Conservation (phyloP, 2,113 vertebrate genomes). For the Xiphophorus maculatus region DNA sequence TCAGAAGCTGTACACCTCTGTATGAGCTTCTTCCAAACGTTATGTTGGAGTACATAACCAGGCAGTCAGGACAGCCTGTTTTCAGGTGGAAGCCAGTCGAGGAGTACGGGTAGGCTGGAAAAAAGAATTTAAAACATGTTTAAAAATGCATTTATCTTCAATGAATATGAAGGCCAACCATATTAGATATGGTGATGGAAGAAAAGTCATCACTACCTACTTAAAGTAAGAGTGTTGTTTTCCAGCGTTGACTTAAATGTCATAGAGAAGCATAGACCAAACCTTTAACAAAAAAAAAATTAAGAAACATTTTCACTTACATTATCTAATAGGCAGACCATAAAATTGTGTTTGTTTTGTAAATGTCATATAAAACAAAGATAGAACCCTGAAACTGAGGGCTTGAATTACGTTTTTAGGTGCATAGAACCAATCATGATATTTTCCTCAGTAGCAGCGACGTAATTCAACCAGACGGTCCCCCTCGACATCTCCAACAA, state of each 20-base stretch:
- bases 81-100: background rate
- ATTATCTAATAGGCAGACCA: too few species aligned
- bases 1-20: slow-evolving; percentile 33
- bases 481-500: slow-evolving; percentile 6
- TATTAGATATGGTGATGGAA: background rate
- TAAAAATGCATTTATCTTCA: background rate
- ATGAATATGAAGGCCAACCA: slow-evolving; percentile 17
- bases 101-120: background rate
- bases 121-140: background rate
- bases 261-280: slow-evolving; percentile 4
- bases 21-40: background rate
- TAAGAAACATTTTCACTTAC: too few species aligned
- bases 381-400: background rate
- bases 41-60: background rate
- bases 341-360: too few species aligned
- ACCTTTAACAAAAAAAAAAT: slow-evolving; percentile 3
- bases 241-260: background rate
- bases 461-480: background rate
- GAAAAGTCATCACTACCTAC: slow-evolving; percentile 39
- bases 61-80: slow-evolving; percentile 53
- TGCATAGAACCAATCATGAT: background rate
- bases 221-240: slow-evolving; percentile 11
- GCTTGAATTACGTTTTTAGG: slow-evolving; percentile 40
- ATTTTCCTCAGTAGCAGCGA: slow-evolving; percentile 4
- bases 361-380: background rate